Base-by-base conservation (phyloP, 2,888 invertebrate species). In the Diploptera punctata region DNA sequence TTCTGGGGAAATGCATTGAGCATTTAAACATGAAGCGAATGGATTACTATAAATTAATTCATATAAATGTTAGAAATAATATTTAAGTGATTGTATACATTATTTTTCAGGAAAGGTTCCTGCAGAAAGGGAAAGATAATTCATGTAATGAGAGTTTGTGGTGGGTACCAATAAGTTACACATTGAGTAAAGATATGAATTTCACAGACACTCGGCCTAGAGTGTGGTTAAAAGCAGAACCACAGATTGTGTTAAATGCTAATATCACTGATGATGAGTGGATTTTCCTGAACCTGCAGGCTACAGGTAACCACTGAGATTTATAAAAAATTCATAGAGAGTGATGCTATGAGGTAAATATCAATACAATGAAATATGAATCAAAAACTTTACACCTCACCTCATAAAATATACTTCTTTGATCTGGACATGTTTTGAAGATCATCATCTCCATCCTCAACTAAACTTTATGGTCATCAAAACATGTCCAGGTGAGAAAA, bases 281-380 rank as follows among this genome's bases (percentile, higher is more conserved):
- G 92, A 81, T 91, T n/a, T 85, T 93, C 67, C 88, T 89, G 43
- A 93, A 93, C 80, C 82, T 92, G 21, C 89, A 92, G 77, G 89
- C 92, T 81, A 91, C 91, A 75, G 92, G 92, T 87, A 82, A 47
- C 7, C 38, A 9, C 5, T 38, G 38, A 9, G 3, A n/a, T n/a
- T 47, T n/a, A n/a, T 47, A 47, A 4, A 4, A n/a, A n/a, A 47
- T n/a, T 3, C 47, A 47, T 4, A 47, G 16, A n/a, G 47, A n/a
- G 4, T 47, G 5, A 38, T 9, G 13, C 13, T 38, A 9, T 13
- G 13, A 38, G 5, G 7, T 9, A n/a, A 38, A 13, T 38, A 38
- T 38, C 13, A 38, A 38, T 13, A 38, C 13, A 5, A 38, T 13
- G n/a, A n/a, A n/a, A n/a, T n/a, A n/a, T n/a, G n/a, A n/a, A n/a